Evolutionary conservation across 2,797 vertebrate species (phyloP), one percentile per base, ranked within the genome.

Genomic region (Brotula barbata): DNA sequence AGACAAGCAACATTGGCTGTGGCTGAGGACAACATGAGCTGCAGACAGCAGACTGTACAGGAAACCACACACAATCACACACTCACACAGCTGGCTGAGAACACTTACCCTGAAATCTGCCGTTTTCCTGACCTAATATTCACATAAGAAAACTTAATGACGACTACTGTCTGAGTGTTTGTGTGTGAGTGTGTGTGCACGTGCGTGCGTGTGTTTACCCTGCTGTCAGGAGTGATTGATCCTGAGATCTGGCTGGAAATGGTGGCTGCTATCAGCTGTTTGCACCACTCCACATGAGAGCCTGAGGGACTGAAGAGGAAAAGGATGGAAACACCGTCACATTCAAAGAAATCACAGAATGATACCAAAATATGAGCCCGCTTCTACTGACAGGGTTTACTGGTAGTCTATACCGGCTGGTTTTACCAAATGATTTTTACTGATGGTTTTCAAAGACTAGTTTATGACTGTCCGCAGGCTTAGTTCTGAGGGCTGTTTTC

Each of bases 221-320:
- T 93, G 75, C 84, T 91, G 53, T 89, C 86, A 20, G 91, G 68
- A 1, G 91, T 86, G 60, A 90, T 87, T 36, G 92, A 62, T 19
- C 89, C 90, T 47, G 95, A 93, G 86, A 96, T 94, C 89, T 98
- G 96, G 85, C 93, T 97, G 74, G 94, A 95, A 89, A 99, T 94
- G 67, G 96, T 98, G 53, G 96, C 96, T 58, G 96, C 96, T 21
- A 98, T 98, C 55, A 99, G 91, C 87, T 99, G 96, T 88, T 98
- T 98, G 82, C 96, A 99, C 96, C 96, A 99, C 75, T 99, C 96
- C 62, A 99, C 96, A 46, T 99, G 96, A 41, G 95, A 97, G 70
- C 94, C 94, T 85, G 95, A 89, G 1, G 94, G 94, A 88, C 96
- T 98, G 83, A 44, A 71, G 2, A 28, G 25, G 25, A 28, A 8